Conservation (phyloP, 2,113 vertebrate genomes). For the Spilogale gracilis region DNA sequence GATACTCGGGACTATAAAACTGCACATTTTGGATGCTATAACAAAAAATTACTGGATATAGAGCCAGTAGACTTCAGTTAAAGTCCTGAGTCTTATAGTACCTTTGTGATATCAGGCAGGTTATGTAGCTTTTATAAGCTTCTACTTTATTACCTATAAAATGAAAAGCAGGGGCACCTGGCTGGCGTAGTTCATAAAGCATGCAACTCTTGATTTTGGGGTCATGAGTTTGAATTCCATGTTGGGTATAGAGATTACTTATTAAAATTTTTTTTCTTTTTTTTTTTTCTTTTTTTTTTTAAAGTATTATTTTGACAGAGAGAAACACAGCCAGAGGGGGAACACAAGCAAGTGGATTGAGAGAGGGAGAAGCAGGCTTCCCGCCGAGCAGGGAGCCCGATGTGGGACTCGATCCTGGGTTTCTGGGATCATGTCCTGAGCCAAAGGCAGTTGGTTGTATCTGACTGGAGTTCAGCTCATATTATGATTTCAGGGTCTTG, state of each 20-base stretch:
- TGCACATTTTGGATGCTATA: neutral
- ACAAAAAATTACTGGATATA: constrained; percentile 21
- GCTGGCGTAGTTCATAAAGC: neutral
- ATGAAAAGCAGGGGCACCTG: neutral
- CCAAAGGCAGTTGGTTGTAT: neutral
- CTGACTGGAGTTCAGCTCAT: neutral
- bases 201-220: neutral
- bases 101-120: neutral
- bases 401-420: too few species aligned
- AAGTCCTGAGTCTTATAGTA: neutral
- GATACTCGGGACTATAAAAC: neutral
- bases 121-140: neutral
- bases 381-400: too few species aligned
- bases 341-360: too few species aligned
- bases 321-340: too few species aligned
- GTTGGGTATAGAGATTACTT: neutral
- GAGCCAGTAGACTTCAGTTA: neutral
- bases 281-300: too few species aligned
- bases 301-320: too few species aligned
- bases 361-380: too few species aligned
- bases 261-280: neutral
- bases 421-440: too few species aligned
- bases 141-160: neutral
- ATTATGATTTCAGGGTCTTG: neutral
- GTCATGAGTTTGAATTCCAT: neutral